A percentile compares a stretch with the other conserved stretches of the same genome.
Evolutionary conservation across 2,797 vertebrate species (phyloP).

Genomic region (Anguilla marmorata): DNA sequence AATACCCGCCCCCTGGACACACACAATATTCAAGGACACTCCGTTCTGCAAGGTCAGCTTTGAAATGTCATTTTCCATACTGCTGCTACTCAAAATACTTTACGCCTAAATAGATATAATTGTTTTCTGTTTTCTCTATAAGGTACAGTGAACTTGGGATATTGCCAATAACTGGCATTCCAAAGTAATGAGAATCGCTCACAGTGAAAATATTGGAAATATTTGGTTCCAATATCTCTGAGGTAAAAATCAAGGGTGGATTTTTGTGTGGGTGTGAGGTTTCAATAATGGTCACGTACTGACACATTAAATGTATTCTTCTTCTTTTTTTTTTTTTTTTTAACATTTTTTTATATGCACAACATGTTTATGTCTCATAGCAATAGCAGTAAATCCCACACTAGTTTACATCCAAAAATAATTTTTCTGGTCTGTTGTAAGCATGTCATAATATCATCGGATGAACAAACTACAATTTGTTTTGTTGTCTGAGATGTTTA

Average conservation of each 20-base stretch:
- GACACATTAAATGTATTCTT: too few relatives aligned
- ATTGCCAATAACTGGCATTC: not conserved
- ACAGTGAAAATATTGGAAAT: not conserved
- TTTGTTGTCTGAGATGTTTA: not conserved
- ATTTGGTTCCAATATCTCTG: not conserved
- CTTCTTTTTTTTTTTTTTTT: too few relatives aligned
- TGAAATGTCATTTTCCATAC: conserved; percentile 5
- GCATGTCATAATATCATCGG: not conserved
- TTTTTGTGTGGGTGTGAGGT: not conserved
- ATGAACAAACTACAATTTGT: conserved; percentile 9
- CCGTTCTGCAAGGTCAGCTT: conserved; percentile 14
- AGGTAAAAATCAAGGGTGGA: not conserved
- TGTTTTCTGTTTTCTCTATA: not conserved
- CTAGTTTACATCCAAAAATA: not conserved
- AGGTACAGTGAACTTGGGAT: not conserved
- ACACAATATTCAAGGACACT: not conserved
- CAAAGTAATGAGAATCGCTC: not conserved
- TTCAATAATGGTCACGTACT: not conserved
- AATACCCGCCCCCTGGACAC: not conserved
- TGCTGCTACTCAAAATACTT: not conserved
- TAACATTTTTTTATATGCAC: not conserved
- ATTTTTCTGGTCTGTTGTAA: not conserved
- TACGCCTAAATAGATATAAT: not conserved
- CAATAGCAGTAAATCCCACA: not conserved
- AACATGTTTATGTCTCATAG: not conserved